Conservation (phyloP, 2,113 vertebrate species). For the Cepphus grylle region DNA sequence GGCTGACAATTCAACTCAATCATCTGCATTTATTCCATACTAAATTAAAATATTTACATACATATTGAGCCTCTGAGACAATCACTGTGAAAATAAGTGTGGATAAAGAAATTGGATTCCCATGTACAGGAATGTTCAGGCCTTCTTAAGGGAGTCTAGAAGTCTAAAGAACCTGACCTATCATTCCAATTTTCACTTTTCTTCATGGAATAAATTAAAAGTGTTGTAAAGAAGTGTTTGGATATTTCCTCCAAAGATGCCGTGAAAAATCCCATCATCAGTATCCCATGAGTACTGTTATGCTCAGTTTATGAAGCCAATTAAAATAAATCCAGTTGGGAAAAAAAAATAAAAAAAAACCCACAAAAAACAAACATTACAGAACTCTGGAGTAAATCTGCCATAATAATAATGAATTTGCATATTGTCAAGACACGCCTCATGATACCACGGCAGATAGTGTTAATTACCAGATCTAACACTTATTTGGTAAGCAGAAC, state of each 20-base stretch:
- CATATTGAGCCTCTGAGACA: background rate
- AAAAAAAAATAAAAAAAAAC: background rate
- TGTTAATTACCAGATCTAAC: background rate
- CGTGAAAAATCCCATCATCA: background rate
- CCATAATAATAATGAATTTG: background rate
- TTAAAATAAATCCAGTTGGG: background rate
- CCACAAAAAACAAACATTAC: background rate
- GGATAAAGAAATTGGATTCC: background rate
- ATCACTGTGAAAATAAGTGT: background rate
- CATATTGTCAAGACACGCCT: background rate
- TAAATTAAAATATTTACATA: background rate
- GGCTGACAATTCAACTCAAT: slow-evolving; percentile 19
- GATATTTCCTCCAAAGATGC: background rate
- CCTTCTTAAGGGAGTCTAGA: background rate
- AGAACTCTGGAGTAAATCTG: background rate
- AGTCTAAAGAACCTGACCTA: background rate
- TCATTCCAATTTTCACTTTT: background rate
- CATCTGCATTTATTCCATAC: background rate
- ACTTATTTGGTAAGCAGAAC: background rate
- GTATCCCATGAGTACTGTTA: background rate
- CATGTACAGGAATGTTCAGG: background rate
- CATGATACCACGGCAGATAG: background rate
- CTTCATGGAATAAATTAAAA: background rate
- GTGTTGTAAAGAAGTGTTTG: background rate
- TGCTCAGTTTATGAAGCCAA: background rate